These are phyloP conservation scores for Loriculus beryllinus DNA, from an alignment of 2,797 vertebrate genomes.

Conservation along the genomic window DNA sequence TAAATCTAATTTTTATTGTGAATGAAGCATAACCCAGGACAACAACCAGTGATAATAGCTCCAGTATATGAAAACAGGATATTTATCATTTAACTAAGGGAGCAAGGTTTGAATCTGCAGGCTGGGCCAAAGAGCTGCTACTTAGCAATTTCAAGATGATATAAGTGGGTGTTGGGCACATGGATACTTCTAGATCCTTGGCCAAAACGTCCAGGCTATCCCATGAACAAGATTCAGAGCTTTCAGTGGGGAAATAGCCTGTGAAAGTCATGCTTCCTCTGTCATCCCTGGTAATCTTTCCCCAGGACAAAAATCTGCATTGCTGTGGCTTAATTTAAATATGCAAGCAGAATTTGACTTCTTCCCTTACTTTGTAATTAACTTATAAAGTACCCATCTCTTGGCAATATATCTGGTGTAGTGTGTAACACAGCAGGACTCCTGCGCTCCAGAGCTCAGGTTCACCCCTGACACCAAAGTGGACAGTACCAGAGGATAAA, in stretches of 20 bases:
- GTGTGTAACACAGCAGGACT: neutral
- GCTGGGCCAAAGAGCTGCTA: neutral
- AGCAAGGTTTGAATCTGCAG: neutral
- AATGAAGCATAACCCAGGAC: neutral
- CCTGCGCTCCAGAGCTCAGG: neutral
- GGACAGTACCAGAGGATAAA: neutral
- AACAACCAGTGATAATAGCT: neutral
- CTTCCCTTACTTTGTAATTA: slow-evolving; percentile 33
- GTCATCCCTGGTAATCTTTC: neutral
- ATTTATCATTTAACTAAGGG: neutral
- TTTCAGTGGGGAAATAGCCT: neutral
- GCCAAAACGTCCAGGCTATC: neutral
- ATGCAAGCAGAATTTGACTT: slow-evolving; percentile 6
- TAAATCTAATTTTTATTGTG: neutral
- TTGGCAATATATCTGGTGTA: neutral
- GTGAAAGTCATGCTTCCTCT: neutral
- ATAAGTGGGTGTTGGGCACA: neutral
- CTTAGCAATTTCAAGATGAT: neutral
- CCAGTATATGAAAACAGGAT: neutral
- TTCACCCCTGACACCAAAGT: neutral
- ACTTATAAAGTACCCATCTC: neutral
- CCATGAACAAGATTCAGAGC: neutral
- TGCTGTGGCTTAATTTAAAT: slow-evolving; percentile 30
- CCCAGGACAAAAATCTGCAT: slow-evolving; percentile 7
- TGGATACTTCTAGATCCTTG: neutral